Evolutionary conservation across 2,888 invertebrate species (phyloP).

Genomic region (Glyphotaelius pellucidus): DNA sequence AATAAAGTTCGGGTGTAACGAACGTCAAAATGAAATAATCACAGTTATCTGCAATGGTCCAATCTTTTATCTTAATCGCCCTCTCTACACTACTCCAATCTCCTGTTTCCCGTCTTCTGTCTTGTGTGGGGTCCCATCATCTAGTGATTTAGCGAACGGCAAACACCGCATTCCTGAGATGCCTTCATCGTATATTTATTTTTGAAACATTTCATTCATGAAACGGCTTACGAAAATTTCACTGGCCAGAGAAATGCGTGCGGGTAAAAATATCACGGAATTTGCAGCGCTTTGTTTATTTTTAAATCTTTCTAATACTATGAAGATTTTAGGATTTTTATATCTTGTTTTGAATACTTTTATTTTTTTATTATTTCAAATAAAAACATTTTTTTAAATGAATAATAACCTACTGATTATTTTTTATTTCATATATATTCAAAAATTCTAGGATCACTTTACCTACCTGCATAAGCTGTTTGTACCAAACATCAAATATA

Average conservation of each 20-base stretch:
- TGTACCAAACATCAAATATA: background rate
- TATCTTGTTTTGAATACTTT: background rate
- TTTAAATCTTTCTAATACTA: background rate
- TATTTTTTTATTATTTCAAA: background rate
- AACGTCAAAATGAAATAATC: background rate
- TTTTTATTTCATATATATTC: too few relatives aligned
- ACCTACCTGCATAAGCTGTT: background rate
- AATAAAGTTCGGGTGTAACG: background rate
- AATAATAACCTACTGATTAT: too few relatives aligned
- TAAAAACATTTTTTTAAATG: background rate
- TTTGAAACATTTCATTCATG: constrained; percentile 10
- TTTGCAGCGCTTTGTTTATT: background rate
- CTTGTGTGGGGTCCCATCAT: background rate
- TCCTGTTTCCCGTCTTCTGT: background rate
- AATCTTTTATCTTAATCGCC: background rate
- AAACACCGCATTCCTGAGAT: background rate
- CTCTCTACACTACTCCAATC: background rate
- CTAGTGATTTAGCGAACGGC: background rate
- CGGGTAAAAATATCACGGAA: background rate
- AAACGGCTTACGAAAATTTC: background rate
- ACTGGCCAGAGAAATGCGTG: background rate
- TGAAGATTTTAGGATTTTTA: background rate
- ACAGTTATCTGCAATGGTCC: background rate
- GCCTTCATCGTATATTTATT: constrained; percentile 12
- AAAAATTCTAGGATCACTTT: too few relatives aligned